phyloP scores from a whole-genome alignment of 2,888 invertebrate species.

The Drosophila pseudotakahashii region DNA sequence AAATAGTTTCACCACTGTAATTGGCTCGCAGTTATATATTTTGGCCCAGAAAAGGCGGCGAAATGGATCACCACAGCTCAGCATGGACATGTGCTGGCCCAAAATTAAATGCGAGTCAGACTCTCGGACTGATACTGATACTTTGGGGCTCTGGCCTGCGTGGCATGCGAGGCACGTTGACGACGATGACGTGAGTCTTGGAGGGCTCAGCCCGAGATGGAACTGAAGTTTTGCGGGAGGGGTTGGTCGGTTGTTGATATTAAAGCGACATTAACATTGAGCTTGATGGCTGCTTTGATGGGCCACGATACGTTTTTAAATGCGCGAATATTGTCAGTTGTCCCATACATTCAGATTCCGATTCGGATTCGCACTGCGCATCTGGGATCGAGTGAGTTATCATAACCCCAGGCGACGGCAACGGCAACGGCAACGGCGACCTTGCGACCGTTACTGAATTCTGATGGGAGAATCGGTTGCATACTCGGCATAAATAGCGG shows the following conservation, averaged over 20 bases:
- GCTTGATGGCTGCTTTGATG: constrained; percentile 71
- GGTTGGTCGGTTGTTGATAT: constrained; percentile 51
- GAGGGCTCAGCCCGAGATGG: constrained; percentile 56
- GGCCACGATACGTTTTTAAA: constrained; percentile 70
- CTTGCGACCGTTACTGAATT: constrained; percentile 81
- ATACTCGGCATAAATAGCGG: constrained; percentile 55
- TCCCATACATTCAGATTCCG: constrained; percentile 48
- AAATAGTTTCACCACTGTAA: constrained; percentile 34
- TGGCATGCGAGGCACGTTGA: constrained; percentile 69
- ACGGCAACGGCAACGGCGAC: constrained; percentile 55
- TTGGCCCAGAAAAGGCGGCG: constrained; percentile 62
- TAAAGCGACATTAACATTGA: constrained; percentile 76
- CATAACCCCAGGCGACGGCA: constrained; percentile 55
- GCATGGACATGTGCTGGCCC: constrained; percentile 58
- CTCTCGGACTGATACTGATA: constrained; percentile 3
- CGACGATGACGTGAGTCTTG: constrained; percentile 60
- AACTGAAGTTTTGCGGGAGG: constrained; percentile 15
- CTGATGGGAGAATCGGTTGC: constrained; percentile 67
- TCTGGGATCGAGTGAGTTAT: constrained; percentile 69
- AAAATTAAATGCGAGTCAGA: constrained; percentile 57
- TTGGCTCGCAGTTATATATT: constrained; percentile 49
- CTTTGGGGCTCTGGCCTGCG: constrained; percentile 35
- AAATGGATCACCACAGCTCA: constrained; percentile 65
- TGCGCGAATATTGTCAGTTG: constrained; percentile 69
- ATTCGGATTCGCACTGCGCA: constrained; percentile 32